Evolutionary conservation across 2,797 vertebrate genomes (phyloP), one percentile per base, ranked within the genome.

Genomic region (Clarias fuscus): DNA sequence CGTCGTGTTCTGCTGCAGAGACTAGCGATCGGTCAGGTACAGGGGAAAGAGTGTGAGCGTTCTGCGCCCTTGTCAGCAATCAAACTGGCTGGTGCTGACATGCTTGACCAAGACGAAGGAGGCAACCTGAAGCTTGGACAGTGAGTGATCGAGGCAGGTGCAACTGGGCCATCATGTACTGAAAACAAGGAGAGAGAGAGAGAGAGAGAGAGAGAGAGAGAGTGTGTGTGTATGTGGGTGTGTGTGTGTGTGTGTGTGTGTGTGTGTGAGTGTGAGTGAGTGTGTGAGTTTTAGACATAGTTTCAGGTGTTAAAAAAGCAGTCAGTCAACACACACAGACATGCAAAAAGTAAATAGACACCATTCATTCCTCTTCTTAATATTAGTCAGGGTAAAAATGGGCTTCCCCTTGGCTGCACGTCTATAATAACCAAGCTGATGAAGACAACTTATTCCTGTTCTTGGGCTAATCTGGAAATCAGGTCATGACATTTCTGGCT

Each of bases 91-190:
- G 87, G 89, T 86, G 90, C 83, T 94, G 94, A 95, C 92, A 93
- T 89, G 84, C 88, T 91, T 93, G 91, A 89, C 92, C 92, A 88
- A 85, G 91, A 90, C 88, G 73, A 84, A 67, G 83, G 72, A 87
- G 91, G 93, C 91, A 94, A 94, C 90, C 89, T 86, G 93, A 93
- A 56, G 86, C 86, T 77, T 89, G 91, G 93, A 4, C 80, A 11
- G 53, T 91, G 92, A 93, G 91, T 92, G 94, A 93, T 91, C 91
- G 93, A 82, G 83, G 87, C 87, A 90, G 90, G 78, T 90, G 88
- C 85, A 82, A 30, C 73, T 71, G 75, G 83, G 76, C 56, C 68
- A 73, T 75, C 56, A 40, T 71, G 8, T 71, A 61, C 84, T 30
- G 61, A 56, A 56, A 56, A 56, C 53, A 56, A 56, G 53, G 53